Base-by-base conservation (phyloP, 1,140 invertebrate species). In the Polypedilum pembai region DNA sequence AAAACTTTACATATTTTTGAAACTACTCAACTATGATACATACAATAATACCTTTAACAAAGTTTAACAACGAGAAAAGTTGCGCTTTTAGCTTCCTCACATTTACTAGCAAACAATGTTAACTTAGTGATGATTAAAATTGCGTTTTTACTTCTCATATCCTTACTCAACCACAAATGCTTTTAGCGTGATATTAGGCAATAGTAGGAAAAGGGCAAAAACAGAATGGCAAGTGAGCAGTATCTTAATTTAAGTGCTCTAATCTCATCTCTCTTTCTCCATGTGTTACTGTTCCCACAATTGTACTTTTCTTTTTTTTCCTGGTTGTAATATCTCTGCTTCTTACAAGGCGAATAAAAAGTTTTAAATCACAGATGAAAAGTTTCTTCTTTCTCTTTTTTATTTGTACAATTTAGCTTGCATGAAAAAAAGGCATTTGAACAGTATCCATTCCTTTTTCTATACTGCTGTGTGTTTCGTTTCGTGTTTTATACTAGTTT, bases 191-290 rank as follows among this genome's bases (percentile, higher is more conserved):
- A 56, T 56, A n/a, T 56, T n/a, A n/a, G n/a, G 15, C n/a, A n/a
- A 15, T 56, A 15, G n/a, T 12, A n/a, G 45, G 15, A 56, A n/a
- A n/a, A 15, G 45, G n/a, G 4, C 3, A n/a, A n/a, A 56, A n/a
- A n/a, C n/a, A 12, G 12, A 45, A 15, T 10, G 41, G 1, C 8
- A 45, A 41, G 10, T 7, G 10, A 56, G n/a, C 12, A 15, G 45
- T 12, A 56, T 56, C 45, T 56, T 56, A 56, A 56, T 56, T 56
- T 56, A 56, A 56, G 45, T 56, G 45, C n/a, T 56, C n/a, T n/a
- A 56, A 56, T 56, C 45, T 33, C 45, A 56, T 56, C 24, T 56
- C 45, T 56, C 1, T 15, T 56, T 56, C 45, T 56, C 45, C 12
- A n/a, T 56, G 45, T 56, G 45, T 3, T 56, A 56, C 12, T 56